Evolutionary conservation across 2,888 invertebrate genomes (phyloP).

Genomic region (Vannuccia rotundouncinata): DNA sequence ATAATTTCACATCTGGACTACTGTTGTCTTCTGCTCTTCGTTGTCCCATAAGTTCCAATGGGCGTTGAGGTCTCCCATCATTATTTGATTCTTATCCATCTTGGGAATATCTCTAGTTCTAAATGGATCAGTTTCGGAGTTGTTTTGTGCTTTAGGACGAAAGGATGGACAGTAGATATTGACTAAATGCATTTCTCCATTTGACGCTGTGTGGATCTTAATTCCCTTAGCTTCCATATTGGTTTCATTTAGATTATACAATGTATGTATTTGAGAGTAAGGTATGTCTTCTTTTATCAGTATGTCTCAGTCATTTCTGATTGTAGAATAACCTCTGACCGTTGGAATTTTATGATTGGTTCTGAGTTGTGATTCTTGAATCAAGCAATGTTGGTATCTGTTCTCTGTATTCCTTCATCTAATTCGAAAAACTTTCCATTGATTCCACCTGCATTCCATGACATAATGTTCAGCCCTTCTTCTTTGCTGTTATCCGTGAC

Average conservation of each 20-base stretch:
- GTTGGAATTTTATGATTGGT: too few species aligned
- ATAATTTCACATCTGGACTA: not conserved
- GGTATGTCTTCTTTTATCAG: not conserved
- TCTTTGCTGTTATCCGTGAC: not conserved
- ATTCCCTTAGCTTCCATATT: not conserved
- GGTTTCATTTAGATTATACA: not conserved
- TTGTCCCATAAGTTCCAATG: not conserved
- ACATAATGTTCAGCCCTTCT: not conserved
- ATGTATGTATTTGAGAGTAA: not conserved
- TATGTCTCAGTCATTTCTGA: not conserved
- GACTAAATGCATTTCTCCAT: not conserved
- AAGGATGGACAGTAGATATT: not conserved
- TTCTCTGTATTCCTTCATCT: not conserved
- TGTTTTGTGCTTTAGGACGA: not conserved
- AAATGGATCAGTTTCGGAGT: not conserved
- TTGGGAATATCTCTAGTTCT: not conserved
- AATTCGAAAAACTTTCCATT: not conserved
- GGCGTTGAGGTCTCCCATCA: not conserved
- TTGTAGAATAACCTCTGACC: too few species aligned
- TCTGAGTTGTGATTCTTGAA: not conserved
- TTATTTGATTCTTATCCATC: not conserved
- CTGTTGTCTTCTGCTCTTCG: not conserved
- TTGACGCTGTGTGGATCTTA: not conserved
- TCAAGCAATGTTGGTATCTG: not conserved
- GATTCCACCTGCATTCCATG: not conserved